phyloP scores from a whole-genome alignment of 2,113 vertebrate genomes.

The Psittacara wagleri region DNA sequence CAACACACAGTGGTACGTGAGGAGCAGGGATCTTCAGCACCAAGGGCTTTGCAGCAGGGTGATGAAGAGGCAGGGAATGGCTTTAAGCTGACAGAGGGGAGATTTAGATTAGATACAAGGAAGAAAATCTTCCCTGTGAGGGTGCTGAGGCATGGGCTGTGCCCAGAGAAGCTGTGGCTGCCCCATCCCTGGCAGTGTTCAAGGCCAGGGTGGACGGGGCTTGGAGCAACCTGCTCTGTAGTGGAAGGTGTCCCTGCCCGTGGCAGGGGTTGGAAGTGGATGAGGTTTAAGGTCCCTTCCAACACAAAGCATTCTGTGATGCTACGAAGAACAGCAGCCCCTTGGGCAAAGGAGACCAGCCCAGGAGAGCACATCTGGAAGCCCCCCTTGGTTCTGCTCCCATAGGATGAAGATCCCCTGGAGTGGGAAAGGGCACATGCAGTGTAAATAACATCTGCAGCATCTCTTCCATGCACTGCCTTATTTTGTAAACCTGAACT shows the following conservation, averaged over 20 bases:
- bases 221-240: background rate
- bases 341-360: background rate
- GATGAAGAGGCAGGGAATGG: background rate
- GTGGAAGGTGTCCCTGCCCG: background rate
- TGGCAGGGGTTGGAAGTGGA: background rate
- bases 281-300: background rate
- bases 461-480: background rate
- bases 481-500: slow-evolving; percentile 76
- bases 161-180: background rate
- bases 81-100: background rate
- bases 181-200: background rate
- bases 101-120: background rate
- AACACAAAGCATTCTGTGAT: background rate
- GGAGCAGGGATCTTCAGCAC: background rate
- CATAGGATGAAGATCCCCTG: rapidly evolving
- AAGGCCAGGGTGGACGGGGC: no score
- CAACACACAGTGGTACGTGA: rapidly evolving
- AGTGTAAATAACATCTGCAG: background rate
- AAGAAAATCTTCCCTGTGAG: background rate
- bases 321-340: background rate
- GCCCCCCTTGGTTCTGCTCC: rapidly evolving
- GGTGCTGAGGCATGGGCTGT: background rate
- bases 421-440: rapidly evolving
- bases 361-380: background rate
- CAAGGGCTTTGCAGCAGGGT: background rate